These are phyloP conservation scores for Thrips palmi DNA, from an alignment of 1,140 invertebrate genomes.

Conservation along the genomic window DNA sequence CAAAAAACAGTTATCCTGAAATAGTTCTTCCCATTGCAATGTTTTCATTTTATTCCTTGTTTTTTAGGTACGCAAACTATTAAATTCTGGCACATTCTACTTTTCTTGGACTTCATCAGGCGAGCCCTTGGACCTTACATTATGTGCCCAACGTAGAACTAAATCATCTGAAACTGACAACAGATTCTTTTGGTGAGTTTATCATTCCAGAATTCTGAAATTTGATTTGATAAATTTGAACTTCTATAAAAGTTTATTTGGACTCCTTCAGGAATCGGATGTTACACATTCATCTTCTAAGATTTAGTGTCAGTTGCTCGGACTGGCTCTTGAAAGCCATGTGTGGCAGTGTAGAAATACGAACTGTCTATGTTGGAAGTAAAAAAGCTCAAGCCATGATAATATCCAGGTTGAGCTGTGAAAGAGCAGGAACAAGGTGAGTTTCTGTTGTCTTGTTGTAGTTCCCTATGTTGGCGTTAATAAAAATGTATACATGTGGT, in stretches of 20 bases:
- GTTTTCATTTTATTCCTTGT: slow-evolving; percentile 4
- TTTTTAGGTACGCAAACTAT: slow-evolving; percentile 51
- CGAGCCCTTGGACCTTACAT: slow-evolving; percentile 62
- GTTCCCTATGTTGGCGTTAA: too few relatives aligned
- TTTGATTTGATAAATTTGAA: too few relatives aligned
- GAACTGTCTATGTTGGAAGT: slow-evolving; percentile 87
- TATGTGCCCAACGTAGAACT: slow-evolving; percentile 74
- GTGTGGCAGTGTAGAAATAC: slow-evolving; percentile 90
- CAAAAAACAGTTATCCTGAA: slow-evolving; percentile 16
- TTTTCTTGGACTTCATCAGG: slow-evolving; percentile 59
- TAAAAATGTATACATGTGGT: slow-evolving; percentile 5
- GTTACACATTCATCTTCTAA: slow-evolving; percentile 76
- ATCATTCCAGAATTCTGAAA: too few relatives aligned
- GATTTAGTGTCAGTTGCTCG: slow-evolving; percentile 72
- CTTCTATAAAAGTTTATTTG: too few relatives aligned
- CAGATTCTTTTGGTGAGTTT: slow-evolving; percentile 75
- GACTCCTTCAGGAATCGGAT: slow-evolving; percentile 59
- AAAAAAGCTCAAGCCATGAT: slow-evolving; percentile 83
- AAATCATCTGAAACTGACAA: slow-evolving; percentile 72
- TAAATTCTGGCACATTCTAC: slow-evolving; percentile 94
- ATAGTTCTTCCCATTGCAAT: neutral
- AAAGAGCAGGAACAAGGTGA: slow-evolving; percentile 78
- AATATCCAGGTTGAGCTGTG: slow-evolving; percentile 88
- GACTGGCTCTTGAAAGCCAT: slow-evolving; percentile 84
- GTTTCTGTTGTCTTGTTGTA: slow-evolving; percentile 6